A percentile compares a stretch with the other conserved stretches of the same genome.
These are phyloP conservation scores for Noctua fimbriata DNA, from an alignment of 2,888 invertebrate genomes.

Conservation along the genomic window DNA sequence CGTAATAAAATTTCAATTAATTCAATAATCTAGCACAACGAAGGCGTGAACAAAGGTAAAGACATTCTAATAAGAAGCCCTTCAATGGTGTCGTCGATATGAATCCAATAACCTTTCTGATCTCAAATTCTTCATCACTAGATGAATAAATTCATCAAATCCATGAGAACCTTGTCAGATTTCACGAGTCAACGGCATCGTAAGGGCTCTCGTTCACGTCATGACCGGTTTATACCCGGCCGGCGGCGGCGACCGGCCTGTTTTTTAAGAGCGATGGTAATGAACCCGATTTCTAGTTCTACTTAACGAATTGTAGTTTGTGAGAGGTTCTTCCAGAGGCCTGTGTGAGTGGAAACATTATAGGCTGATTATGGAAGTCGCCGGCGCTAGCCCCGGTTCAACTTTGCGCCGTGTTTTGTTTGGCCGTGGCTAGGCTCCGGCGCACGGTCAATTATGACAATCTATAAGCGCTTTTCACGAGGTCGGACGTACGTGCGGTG, in stretches of 20 bases:
- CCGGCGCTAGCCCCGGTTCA: not conserved
- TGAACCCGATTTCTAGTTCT: not conserved
- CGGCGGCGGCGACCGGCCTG: not conserved
- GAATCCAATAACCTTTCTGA: constrained; percentile 19
- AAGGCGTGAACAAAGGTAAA: not conserved
- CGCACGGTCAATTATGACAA: not conserved
- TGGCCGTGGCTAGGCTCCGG: not conserved
- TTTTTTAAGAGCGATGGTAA: not conserved
- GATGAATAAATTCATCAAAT: constrained; percentile 12
- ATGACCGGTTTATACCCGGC: not conserved
- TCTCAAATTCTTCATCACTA: constrained; percentile 1
- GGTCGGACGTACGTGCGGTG: not conserved
- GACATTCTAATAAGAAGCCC: not conserved
- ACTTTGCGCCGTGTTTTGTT: not conserved
- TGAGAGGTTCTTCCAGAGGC: not conserved
- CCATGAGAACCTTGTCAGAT: not conserved
- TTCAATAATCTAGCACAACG: not conserved
- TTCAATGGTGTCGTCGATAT: not conserved
- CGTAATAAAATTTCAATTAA: not conserved
- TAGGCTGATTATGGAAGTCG: not conserved
- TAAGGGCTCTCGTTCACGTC: not conserved
- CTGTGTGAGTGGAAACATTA: not conserved
- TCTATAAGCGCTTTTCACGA: not conserved
- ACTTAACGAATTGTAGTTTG: not conserved
- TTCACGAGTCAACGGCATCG: constrained; percentile 6